Evolutionary conservation across 2,888 invertebrate species (phyloP).

Genomic region (Rosalia funebris): DNA sequence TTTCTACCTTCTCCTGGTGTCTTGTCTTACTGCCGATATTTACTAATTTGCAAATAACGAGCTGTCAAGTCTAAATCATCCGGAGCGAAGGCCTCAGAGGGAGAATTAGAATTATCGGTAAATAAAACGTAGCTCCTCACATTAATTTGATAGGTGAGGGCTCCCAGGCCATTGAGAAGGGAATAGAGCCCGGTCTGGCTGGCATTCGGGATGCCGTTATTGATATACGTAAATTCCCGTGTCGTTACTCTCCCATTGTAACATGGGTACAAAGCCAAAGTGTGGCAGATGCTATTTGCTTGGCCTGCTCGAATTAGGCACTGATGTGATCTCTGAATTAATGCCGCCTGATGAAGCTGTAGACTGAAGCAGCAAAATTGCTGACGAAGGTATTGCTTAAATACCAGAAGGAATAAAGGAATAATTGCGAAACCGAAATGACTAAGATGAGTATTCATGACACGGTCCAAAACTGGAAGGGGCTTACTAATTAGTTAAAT

Average conservation of each 20-base stretch:
- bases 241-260: constrained; percentile 35
- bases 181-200: constrained; percentile 30
- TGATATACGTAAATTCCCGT: constrained; percentile 41
- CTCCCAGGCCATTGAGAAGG: constrained; percentile 29
- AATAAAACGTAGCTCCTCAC: constrained; percentile 32
- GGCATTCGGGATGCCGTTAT: constrained; percentile 32
- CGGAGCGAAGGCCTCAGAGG: not conserved
- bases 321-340: constrained; percentile 33
- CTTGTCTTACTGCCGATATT: too few relatives aligned
- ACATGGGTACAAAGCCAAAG: constrained; percentile 37
- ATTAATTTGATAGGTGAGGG: constrained; percentile 37
- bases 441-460: not conserved
- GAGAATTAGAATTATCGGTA: not conserved
- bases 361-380: not conserved
- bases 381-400: not conserved
- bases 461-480: not conserved
- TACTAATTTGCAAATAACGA: too few relatives aligned
- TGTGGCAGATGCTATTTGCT: constrained; percentile 34
- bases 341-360: constrained; percentile 3
- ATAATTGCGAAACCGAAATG: not conserved
- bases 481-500: not conserved
- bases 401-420: not conserved
- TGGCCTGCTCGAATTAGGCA: constrained; percentile 38
- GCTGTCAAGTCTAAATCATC: not conserved
- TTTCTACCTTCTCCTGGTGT: too few relatives aligned